Percentiles rank a stretch among this genome's conserved stretches.
Evolutionary conservation across 2,113 vertebrate genomes (phyloP).

Genomic region (Carollia perspicillata): DNA sequence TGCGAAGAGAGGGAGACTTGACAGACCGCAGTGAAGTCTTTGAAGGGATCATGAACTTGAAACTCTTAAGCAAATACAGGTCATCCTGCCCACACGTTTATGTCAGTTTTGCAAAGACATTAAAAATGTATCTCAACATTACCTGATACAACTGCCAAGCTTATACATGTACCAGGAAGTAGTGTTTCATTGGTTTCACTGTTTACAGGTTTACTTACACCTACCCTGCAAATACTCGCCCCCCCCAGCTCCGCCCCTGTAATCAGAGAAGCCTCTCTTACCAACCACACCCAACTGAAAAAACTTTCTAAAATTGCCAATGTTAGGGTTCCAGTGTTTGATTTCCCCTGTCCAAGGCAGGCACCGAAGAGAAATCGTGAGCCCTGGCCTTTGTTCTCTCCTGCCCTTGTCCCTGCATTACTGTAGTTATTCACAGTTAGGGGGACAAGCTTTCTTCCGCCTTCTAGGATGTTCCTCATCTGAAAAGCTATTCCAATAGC

Average conservation of each 20-base stretch:
- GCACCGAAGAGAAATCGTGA: neutral
- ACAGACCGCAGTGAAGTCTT: accelerated
- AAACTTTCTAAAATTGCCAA: neutral
- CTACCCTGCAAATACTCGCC: neutral
- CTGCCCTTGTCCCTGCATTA: neutral
- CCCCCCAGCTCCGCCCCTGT: too few species aligned
- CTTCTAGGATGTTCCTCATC: neutral
- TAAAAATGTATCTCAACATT: neutral
- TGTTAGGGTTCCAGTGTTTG: neutral
- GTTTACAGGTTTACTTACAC: neutral
- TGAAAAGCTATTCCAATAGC: neutral
- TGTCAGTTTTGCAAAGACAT: neutral
- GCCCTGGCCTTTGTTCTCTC: neutral
- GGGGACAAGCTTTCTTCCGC: neutral
- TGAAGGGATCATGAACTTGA: neutral
- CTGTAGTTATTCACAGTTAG: neutral
- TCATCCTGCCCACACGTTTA: neutral
- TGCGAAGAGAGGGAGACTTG: neutral
- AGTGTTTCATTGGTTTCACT: neutral
- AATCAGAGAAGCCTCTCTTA: neutral
- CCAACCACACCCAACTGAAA: neutral
- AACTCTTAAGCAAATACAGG: neutral
- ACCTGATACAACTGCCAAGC: neutral
- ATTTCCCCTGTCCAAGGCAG: neutral
- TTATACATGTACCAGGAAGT: neutral